These are phyloP conservation scores for Forbesichthys agassizii DNA, from an alignment of 2,113 vertebrate species.

Conservation along the genomic window DNA sequence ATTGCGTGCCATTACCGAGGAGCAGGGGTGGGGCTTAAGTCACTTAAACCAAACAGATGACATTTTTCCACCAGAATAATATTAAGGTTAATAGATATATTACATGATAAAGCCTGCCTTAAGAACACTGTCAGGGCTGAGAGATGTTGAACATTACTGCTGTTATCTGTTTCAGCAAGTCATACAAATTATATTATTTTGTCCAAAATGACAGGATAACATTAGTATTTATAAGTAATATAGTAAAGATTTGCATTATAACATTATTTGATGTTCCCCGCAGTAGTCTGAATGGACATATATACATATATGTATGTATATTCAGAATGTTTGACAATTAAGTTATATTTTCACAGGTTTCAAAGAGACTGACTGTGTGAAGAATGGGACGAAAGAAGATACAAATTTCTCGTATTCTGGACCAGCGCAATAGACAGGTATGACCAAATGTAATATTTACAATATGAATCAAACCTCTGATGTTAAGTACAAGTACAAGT, in stretches of 20 bases:
- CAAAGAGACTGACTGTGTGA: constrained; percentile 19
- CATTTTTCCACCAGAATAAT: constrained; percentile 60
- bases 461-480: not conserved
- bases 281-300: not conserved
- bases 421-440: constrained; percentile 94
- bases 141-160: not conserved
- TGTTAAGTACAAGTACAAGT: no score
- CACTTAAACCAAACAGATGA: constrained; percentile 43
- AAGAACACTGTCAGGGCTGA: not conserved
- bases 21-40: constrained; percentile 31
- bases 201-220: not conserved
- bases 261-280: not conserved
- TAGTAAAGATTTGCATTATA: not conserved
- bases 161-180: not conserved
- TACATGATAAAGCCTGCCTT: not conserved
- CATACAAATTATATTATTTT: not conserved
- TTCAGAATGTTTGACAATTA: not conserved
- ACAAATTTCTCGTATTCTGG: constrained; percentile 93
- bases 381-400: constrained; percentile 96
- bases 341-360: constrained; percentile 36
- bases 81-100: no score
- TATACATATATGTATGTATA: not conserved
- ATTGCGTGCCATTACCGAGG: constrained; percentile 37
- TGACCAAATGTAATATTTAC: not conserved
- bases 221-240: not conserved